Conservation (phyloP, 2,113 vertebrate genomes). For the Illadopsis cleaveri region DNA sequence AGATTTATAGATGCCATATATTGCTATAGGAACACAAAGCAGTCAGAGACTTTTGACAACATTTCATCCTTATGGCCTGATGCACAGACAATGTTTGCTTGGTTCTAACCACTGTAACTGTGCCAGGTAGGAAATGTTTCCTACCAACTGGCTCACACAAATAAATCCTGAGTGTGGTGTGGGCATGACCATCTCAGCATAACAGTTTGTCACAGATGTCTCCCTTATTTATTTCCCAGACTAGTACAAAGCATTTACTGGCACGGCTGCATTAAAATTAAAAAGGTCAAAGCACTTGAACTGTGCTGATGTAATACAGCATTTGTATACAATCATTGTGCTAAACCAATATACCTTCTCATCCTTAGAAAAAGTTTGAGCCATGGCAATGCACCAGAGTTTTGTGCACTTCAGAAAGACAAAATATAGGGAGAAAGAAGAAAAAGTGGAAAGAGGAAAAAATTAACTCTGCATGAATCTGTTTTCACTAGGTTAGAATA, state of each 20-base stretch:
- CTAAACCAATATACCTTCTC: neutral
- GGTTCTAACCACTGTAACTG: neutral
- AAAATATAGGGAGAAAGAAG: neutral
- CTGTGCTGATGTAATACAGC: neutral
- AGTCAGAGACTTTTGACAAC: neutral
- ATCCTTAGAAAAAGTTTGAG: neutral
- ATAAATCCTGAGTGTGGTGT: neutral
- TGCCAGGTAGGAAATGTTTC: neutral
- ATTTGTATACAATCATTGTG: neutral
- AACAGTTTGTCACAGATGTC: neutral
- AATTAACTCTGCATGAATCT: neutral
- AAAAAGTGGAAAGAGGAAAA: neutral
- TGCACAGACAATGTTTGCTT: conserved; percentile 4
- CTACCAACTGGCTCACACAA: neutral
- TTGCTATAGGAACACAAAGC: neutral
- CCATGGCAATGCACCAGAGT: neutral
- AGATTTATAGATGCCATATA: neutral
- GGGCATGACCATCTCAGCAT: neutral
- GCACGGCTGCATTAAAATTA: neutral
- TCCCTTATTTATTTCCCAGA: neutral
- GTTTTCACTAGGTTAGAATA: conserved; percentile 4
- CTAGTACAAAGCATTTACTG: neutral
- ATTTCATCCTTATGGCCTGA: conserved; percentile 20
- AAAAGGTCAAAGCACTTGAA: neutral
- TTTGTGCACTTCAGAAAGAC: neutral